Evolutionary conservation across 1,140 invertebrate species (phyloP).

Genomic region (Leucophenga varia): DNA sequence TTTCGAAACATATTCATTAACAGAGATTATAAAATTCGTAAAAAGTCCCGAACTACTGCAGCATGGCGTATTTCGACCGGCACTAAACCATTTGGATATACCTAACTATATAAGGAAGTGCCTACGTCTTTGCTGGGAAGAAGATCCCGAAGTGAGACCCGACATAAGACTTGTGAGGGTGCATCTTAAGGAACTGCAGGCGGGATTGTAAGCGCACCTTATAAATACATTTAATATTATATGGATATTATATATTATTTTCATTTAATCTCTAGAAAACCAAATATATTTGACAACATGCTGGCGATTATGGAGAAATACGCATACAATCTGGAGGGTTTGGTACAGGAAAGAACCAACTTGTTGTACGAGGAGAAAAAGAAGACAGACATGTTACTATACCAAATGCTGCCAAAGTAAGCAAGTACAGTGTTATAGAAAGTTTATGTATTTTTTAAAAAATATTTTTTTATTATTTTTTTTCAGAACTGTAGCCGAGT

Average conservation of each 20-base stretch:
- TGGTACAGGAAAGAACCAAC: slow-evolving; percentile 85
- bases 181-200: slow-evolving; percentile 75
- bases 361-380: slow-evolving; percentile 90
- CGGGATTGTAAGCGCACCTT: slow-evolving; percentile 71
- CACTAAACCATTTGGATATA: slow-evolving; percentile 87
- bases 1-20: too few species aligned
- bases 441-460: too few species aligned
- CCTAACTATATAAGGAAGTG: slow-evolving; percentile 88
- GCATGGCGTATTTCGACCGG: slow-evolving; percentile 71
- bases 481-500: slow-evolving; percentile 84
- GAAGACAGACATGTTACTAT: slow-evolving; percentile 87
- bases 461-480: too few species aligned
- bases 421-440: too few species aligned
- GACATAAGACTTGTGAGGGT: slow-evolving; percentile 74
- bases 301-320: slow-evolving; percentile 94
- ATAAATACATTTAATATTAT: too few species aligned
- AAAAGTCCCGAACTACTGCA: slow-evolving; percentile 80
- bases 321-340: slow-evolving; percentile 90
- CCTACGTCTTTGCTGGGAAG: slow-evolving; percentile 81
- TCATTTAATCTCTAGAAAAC: too few species aligned
- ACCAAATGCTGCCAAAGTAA: slow-evolving; percentile 87
- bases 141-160: slow-evolving; percentile 82
- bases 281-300: slow-evolving; percentile 94
- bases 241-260: too few species aligned
- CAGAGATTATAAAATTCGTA: slow-evolving; percentile 88